Conservation (phyloP, 2,797 vertebrate species). For the Darevskia nairensis region DNA sequence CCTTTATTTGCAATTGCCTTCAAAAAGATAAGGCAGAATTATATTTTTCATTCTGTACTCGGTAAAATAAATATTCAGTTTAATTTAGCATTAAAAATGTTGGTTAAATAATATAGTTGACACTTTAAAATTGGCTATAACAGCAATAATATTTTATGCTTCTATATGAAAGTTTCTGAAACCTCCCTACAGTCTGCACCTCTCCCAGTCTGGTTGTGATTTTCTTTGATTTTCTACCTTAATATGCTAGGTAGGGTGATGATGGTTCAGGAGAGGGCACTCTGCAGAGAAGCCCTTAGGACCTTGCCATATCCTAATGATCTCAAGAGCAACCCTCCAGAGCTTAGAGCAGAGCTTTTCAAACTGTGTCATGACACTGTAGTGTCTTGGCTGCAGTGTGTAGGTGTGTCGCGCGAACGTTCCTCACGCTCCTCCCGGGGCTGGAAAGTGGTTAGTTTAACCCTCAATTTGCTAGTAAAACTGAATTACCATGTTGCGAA, state of each 20-base stretch:
- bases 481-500: too few relatives aligned
- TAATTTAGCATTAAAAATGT: background rate
- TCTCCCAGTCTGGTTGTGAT: background rate
- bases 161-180: background rate
- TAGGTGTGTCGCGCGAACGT: too few relatives aligned
- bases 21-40: background rate
- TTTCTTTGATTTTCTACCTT: background rate
- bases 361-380: too few relatives aligned
- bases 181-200: background rate
- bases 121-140: background rate
- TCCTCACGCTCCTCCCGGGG: too few relatives aligned
- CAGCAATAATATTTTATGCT: background rate
- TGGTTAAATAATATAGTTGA: background rate
- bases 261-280: background rate
- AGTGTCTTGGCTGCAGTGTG: too few relatives aligned
- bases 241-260: background rate
- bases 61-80: background rate
- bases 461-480: too few relatives aligned
- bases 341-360: too few relatives aligned
- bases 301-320: background rate
- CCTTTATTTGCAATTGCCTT: slow-evolving; percentile 22
- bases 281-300: background rate
- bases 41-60: background rate
- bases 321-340: background rate
- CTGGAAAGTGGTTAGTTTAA: too few relatives aligned